Evolutionary conservation across 2,113 vertebrate species (phyloP), one percentile per base, ranked within the genome.

Genomic region (Lophura nycthemera): DNA sequence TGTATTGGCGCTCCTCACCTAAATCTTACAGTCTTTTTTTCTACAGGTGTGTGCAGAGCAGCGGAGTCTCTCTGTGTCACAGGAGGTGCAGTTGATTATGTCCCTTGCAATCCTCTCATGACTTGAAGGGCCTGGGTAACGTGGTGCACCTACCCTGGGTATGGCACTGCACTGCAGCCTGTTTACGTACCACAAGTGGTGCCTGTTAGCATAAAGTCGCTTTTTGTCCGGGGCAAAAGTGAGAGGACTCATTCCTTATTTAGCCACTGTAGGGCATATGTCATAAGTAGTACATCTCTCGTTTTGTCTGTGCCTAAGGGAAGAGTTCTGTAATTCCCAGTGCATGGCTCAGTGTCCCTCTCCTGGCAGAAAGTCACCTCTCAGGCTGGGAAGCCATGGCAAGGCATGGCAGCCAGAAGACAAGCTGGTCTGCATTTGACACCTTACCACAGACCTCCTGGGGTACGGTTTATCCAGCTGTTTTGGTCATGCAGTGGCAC

Each of bases 111-210:
- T 52, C 29, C 43, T 34, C 38, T 56, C 10, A 11, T 15, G 48
- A 79, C 17, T 32, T 29, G 30, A 32, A 32, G 13, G 22, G 36
- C 36, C 29, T 15, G 61, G 32, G 5, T 75, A 75, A 45, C 18
- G 63, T 8, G 10, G 4, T 5, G 11, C 10, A 1, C 11, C 38
- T 75, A 5, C 13, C 0, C 1, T 21, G 34, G 71, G 64, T 2
- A 74, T 0, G 0, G 52, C 13, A 5, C 24, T 1, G 5, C 15
- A 3, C 80, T 34, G 8, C 63, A 52, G 42, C 64, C 54, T 6
- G 4, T 67, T 30, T 24, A 17, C 1, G 0, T 4, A 9, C 29
- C 16, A 20, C 1, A 0, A 22, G 63, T 0, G 0, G 16, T 18
- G 15, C 8, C 8, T 9, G 22, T 45, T 86, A 85, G 54, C 2